phyloP scores from a whole-genome alignment of 2,888 invertebrate species.

The Ornithoptera priamus region DNA sequence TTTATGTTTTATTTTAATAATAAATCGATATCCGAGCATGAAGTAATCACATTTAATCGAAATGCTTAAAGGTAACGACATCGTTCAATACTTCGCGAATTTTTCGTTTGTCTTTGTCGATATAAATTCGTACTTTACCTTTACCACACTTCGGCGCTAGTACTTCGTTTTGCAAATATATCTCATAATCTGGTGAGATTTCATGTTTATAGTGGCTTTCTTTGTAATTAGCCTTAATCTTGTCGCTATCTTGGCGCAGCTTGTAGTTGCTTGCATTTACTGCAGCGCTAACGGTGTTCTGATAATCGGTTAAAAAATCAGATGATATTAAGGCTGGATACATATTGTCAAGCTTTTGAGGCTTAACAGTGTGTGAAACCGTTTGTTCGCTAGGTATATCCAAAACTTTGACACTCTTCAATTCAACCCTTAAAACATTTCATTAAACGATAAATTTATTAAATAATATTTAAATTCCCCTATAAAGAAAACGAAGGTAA shows the following conservation, averaged over 20 bases:
- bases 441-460: background rate
- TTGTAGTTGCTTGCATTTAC: slow-evolving; percentile 30
- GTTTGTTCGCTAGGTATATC: slow-evolving; percentile 30
- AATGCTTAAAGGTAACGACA: slow-evolving; percentile 39
- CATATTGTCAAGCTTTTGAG: slow-evolving; percentile 31
- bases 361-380: slow-evolving; percentile 20
- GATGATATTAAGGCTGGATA: slow-evolving; percentile 15
- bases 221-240: slow-evolving; percentile 28
- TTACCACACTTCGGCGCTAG: slow-evolving; percentile 50
- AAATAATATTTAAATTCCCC: no score
- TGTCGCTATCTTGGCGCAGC: slow-evolving; percentile 10
- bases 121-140: slow-evolving; percentile 61
- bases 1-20: slow-evolving; percentile 25
- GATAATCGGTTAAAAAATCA: slow-evolving; percentile 15
- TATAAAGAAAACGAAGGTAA: no score
- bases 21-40: slow-evolving; percentile 1
- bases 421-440: slow-evolving; percentile 56
- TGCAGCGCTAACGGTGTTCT: slow-evolving; percentile 2
- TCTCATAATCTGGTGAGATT: slow-evolving; percentile 53
- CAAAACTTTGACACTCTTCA: slow-evolving; percentile 58
- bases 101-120: slow-evolving; percentile 53
- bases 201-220: slow-evolving; percentile 29
- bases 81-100: slow-evolving; percentile 41
- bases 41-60: slow-evolving; percentile 37
- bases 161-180: slow-evolving; percentile 56